Percentiles rank a stretch among this genome's conserved stretches.
Conservation (phyloP, 2,888 invertebrate species). For the Monopis laevigella region DNA sequence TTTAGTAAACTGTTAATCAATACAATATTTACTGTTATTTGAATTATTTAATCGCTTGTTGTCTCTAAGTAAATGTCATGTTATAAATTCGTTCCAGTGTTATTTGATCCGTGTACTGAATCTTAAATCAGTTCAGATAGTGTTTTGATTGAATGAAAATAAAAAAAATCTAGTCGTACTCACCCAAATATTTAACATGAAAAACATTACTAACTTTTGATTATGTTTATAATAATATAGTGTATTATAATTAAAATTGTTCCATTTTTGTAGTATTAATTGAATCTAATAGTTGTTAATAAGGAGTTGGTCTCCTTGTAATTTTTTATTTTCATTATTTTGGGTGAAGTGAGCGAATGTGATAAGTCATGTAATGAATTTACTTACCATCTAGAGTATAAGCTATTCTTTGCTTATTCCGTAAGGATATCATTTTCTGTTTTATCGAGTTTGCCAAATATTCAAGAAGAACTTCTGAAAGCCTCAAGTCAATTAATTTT, state of each 20-base stretch:
- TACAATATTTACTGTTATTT: conserved; percentile 60
- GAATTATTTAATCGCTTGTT: conserved; percentile 56
- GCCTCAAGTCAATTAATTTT: conserved; percentile 62
- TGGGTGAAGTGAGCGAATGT: conserved; percentile 48
- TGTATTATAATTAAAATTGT: too few species aligned
- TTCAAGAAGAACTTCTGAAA: conserved; percentile 24
- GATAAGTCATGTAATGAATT: conserved; percentile 39
- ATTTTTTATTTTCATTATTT: conserved; percentile 19
- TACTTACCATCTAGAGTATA: conserved; percentile 41
- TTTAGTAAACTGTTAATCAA: conserved; percentile 57
- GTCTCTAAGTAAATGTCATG: too few species aligned
- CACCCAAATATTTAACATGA: conserved; percentile 46
- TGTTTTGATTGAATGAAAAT: not conserved
- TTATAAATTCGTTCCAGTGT: too few species aligned
- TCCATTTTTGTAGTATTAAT: too few species aligned
- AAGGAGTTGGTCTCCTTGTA: not conserved
- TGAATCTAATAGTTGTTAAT: not conserved
- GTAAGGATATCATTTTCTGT: too few species aligned
- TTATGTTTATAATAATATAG: not conserved
- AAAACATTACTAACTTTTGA: conserved; percentile 1
- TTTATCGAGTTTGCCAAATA: conserved; percentile 47
- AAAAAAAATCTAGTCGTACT: conserved; percentile 48
- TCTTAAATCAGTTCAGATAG: not conserved
- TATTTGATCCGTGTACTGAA: conserved; percentile 3
- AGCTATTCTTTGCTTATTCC: conserved; percentile 24